Evolutionary conservation across 2,888 invertebrate species (phyloP), one percentile per base, ranked within the genome.

Genomic region (Nymphalis urticae): DNA sequence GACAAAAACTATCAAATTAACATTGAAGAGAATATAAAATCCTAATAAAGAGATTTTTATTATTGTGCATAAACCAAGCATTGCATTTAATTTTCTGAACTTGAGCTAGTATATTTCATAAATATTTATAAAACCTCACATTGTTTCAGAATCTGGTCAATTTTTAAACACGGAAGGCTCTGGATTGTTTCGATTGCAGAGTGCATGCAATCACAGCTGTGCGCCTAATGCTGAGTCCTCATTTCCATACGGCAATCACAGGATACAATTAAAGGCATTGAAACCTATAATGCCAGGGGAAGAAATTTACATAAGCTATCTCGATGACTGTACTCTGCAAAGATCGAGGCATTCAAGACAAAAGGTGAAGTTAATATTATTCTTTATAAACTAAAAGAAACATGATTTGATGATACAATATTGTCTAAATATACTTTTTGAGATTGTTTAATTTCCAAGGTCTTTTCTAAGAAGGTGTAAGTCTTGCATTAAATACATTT

Each of bases 111-210:
- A 32, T 32, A 32, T 32, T 32, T 32, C 0, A 32, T 32, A 32
- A 6, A 6, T 32, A 32, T 0, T 53, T 19, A 56, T 58, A 42
- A 13, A 4, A 42, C 4, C 42, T 13, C 13, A 13, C 13, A 13
- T 61, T 50, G 62, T 84, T 82, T 21, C 82, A 90, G 93, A 94
- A 81, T 92, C 97, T 0, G 97, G 96, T 6, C 94, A 95, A 72
- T 98, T 98, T 86, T 88, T 98, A 21, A 97, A 98, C 86, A 97
- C 96, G 75, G 98, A 98, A 93, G 98, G 98, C 0, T 97, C 97
- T 0, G 98, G 97, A 0, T 90, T 99, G 0, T 99, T 96, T 85
- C 86, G 93, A 32, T 82, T 97, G n/a, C 98, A 98, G 83, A 98
- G 98, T 82, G 94, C 96, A 56, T 96, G 96, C 75, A 99, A 99